Base-by-base conservation (phyloP, 2,113 vertebrate genomes). In the Thinocorus orbignyianus region DNA sequence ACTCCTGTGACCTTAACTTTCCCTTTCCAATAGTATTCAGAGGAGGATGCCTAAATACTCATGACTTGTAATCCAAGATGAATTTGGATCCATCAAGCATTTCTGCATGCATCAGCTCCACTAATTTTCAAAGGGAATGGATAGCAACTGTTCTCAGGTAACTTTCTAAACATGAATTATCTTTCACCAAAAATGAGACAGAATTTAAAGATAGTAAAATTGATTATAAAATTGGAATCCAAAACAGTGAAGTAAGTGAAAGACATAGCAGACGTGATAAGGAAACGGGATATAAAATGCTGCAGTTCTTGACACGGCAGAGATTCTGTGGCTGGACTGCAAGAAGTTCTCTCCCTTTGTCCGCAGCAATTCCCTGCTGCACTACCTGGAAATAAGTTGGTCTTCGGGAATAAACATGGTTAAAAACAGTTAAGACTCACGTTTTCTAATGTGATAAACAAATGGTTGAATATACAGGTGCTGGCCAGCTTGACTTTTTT, bases 351-450 rank as follows among this genome's bases (percentile, higher is more conserved):
- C 35, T 65, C 57, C 20, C 9, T 20, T 22, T 65, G 13, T 26
- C 33, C 74, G 68, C 26, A 60, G 35, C 23, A 81, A 88, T 26
- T 61, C 26, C 20, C 46, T 39, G 46, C 25, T 37, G 31, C 16
- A 30, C 22, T 11, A 30, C 31, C 64, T 15, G 22, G 17, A 52
- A 74, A 74, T 7, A 35, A n/a, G 5, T 2, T 57, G 11, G 16
- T 54, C 9, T 62, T 31, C 0, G 1, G 18, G 52, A 23, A 73
- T 9, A 66, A 68, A 7, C 0, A 0, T 15, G 6, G 26, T 41
- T n/a, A 64, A 64, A 65, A 68, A 26, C 35, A n/a, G 13, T 12
- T 55, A 51, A 76, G 42, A 44, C 24, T 22, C 3, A 37, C 11
- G 39, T 35, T 81, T 86, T 69, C 57, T 70, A 51, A 49, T 17